phyloP scores from a whole-genome alignment of 2,797 vertebrate genomes.

The Notamacropus eugenii region DNA sequence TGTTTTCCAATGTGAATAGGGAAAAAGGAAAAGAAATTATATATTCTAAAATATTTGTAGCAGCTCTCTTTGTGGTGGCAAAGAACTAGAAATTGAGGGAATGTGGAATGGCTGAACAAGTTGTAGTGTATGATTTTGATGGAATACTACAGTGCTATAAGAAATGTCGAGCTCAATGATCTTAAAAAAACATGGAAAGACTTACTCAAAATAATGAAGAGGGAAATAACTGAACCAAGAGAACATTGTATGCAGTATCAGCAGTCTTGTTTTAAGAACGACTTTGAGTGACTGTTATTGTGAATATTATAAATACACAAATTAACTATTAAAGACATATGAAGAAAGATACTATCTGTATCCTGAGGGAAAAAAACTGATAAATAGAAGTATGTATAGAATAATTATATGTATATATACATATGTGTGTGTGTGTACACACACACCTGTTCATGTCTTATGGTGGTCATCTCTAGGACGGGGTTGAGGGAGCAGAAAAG shows the following conservation, averaged over 20 bases:
- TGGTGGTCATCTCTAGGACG: neutral
- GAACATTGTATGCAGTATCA: neutral
- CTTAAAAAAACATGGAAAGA: neutral
- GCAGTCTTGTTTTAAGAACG: neutral
- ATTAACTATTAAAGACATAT: neutral
- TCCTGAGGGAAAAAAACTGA: neutral
- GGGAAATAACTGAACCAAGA: neutral
- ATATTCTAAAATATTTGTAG: neutral
- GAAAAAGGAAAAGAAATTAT: neutral
- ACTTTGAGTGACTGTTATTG: neutral
- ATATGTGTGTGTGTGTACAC: too few relatives aligned
- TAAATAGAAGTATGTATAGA: neutral
- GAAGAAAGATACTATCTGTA: neutral
- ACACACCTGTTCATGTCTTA: neutral
- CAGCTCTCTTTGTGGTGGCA: neutral
- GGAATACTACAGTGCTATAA: neutral
- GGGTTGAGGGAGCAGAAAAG: neutral
- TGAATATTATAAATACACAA: neutral
- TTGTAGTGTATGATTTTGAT: neutral
- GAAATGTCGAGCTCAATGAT: neutral
- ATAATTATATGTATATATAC: neutral
- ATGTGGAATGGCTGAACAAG: neutral
- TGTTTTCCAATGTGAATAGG: neutral
- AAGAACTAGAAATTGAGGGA: neutral
- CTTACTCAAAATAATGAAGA: neutral